A percentile compares a stretch with the other conserved stretches of the same genome.
phyloP scores from a whole-genome alignment of 2,888 invertebrate genomes.

The Corythucha ciliata region DNA sequence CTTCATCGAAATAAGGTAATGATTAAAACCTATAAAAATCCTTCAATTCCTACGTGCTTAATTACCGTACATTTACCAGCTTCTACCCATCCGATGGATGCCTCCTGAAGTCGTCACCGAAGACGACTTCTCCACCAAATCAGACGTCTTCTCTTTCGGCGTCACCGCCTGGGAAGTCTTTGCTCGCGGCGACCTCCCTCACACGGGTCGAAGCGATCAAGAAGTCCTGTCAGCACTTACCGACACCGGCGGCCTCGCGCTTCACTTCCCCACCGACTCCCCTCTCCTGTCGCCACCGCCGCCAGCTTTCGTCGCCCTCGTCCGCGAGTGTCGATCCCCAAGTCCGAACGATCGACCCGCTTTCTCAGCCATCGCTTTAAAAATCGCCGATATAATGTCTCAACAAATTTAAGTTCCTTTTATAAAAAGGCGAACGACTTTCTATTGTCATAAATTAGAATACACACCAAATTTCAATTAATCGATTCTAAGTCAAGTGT shows the following conservation, averaged over 20 bases:
- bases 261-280: constrained; percentile 56
- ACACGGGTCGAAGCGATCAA: constrained; percentile 64
- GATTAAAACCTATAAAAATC: not conserved
- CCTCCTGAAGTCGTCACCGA: constrained; percentile 82
- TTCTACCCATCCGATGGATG: constrained; percentile 83
- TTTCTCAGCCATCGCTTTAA: constrained; percentile 51
- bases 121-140: constrained; percentile 84
- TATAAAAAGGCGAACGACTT: too few relatives aligned
- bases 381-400: constrained; percentile 39
- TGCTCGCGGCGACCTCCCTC: constrained; percentile 66
- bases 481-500: too few relatives aligned
- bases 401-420: not conserved
- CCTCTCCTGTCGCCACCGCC: too few relatives aligned
- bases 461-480: too few relatives aligned
- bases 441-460: too few relatives aligned
- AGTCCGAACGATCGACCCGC: constrained; percentile 61
- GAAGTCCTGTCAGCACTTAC: constrained; percentile 56
- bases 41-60: not conserved
- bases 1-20: constrained; percentile 66
- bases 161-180: constrained; percentile 86
- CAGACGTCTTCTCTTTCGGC: constrained; percentile 86
- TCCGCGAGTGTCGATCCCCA: constrained; percentile 56
- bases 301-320: constrained; percentile 52
- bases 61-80: constrained; percentile 42
- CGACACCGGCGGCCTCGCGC: constrained; percentile 55